phyloP scores from a whole-genome alignment of 2,888 invertebrate genomes.

The Drosophila birchii region DNA sequence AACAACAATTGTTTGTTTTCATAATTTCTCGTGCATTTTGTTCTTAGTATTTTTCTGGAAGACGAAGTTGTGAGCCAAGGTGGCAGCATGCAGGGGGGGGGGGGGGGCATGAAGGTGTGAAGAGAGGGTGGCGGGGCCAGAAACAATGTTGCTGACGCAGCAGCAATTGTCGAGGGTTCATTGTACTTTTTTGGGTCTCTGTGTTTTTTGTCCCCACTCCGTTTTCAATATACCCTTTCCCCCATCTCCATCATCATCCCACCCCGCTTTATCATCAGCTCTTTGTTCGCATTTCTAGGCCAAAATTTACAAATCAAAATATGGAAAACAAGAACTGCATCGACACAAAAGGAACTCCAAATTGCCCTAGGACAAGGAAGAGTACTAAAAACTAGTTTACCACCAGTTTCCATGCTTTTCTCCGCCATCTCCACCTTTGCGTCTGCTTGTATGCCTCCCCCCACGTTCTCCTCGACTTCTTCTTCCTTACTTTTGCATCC shows the following conservation, averaged over 20 bases:
- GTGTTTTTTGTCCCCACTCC: constrained; percentile 26
- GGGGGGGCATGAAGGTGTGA: no score
- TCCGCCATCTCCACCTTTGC: neutral
- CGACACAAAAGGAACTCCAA: constrained; percentile 4
- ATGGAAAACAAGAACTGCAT: neutral
- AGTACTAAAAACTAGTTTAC: constrained; percentile 31
- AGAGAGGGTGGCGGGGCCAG: neutral
- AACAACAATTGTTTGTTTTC: constrained; percentile 70
- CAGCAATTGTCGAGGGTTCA: constrained; percentile 58
- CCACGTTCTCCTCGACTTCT: neutral
- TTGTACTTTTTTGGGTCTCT: constrained; percentile 69
- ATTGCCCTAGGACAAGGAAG: constrained; percentile 23
- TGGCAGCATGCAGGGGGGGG: neutral
- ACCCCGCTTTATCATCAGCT: constrained; percentile 11
- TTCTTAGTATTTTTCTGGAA: constrained; percentile 54
- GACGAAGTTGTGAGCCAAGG: constrained; percentile 6
- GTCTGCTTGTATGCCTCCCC: neutral
- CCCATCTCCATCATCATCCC: neutral
- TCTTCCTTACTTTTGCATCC: constrained; percentile 2
- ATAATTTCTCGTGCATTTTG: constrained; percentile 70
- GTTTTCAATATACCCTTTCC: constrained; percentile 21
- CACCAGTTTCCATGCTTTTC: neutral
- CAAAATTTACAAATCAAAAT: constrained; percentile 56
- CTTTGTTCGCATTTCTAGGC: constrained; percentile 56
- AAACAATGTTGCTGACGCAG: constrained; percentile 37